Conservation (phyloP, 2,888 invertebrate species). For the Clivina fossor region DNA sequence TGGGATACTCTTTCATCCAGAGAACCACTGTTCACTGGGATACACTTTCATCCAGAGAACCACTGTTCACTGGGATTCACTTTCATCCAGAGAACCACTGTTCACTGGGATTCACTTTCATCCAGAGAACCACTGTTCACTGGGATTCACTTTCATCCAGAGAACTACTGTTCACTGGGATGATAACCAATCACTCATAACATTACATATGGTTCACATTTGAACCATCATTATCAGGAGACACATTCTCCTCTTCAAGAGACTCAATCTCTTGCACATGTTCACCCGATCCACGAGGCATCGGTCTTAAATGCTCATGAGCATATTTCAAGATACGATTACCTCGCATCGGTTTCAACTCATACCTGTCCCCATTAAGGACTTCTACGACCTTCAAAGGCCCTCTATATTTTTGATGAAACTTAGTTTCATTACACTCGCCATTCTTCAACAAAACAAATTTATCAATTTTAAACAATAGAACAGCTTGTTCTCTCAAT, state of each 20-base stretch:
- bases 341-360: conserved; percentile 4
- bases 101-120: too few relatives aligned
- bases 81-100: too few relatives aligned
- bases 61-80: too few relatives aligned
- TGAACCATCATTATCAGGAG: conserved; percentile 10
- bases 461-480: not conserved
- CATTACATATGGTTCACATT: not conserved
- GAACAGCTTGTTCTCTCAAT: conserved; percentile 12
- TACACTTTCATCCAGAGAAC: too few relatives aligned
- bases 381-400: conserved; percentile 7
- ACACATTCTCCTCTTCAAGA: not conserved
- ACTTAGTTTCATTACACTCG: conserved; percentile 14
- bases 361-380: conserved; percentile 7
- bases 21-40: too few relatives aligned
- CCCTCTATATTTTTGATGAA: conserved; percentile 11
- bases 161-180: conserved; percentile 15
- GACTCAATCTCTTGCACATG: not conserved
- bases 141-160: conserved; percentile 5
- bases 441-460: conserved; percentile 1
- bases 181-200: conserved; percentile 5
- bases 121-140: too few relatives aligned
- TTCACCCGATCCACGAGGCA: conserved; percentile 8
- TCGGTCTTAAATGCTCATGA: conserved; percentile 15
- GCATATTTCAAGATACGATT: conserved; percentile 10
- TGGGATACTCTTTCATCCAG: too few relatives aligned